Evolutionary conservation across 2,797 vertebrate genomes (phyloP), one percentile per base, ranked within the genome.

Genomic region (Brotula barbata): DNA sequence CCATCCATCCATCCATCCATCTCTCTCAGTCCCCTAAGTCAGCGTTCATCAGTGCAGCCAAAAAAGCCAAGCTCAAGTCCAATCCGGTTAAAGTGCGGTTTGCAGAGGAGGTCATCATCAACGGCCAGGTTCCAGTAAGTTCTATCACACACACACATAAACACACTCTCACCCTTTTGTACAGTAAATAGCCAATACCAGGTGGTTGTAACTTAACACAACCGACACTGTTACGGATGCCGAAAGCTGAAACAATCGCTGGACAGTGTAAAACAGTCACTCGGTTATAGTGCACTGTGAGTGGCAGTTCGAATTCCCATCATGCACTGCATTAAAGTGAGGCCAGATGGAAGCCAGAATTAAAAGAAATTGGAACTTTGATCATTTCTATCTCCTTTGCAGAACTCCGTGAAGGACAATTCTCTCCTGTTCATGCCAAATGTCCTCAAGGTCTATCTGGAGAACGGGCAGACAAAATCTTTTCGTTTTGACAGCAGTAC

Each of bases 351-450:
- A 8, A n/a, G n/a, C n/a, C 7, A 31, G 41, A 22, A 40, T 61
- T 7, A 33, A 52, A 46, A 47, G 3, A 53, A 25, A 59, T n/a
- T n/a, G n/a, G n/a, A n/a, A n/a, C n/a, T n/a, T n/a, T n/a, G 33
- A 65, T 59, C 19, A 1, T 4, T 8, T 28, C 25, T 14, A 0
- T 61, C 36, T 68, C 21, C 23, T 72, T 64, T 57, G 47, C 88
- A 99, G 91, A 91, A 92, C 79, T 89, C 81, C 0, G 82, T 91
- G 83, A 92, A 92, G 85, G 91, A 92, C 81, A 92, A 99, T 83
- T 96, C 96, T 0, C 94, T 99, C 78, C 97, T 99, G 84, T 99
- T 99, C 77, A 99, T 99, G 97, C 96, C 97, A 94, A 98, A 99
- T 88, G 97, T 99, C 89, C 87, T 99, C 84, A 99, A 99, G 87